Evolutionary conservation across 2,888 invertebrate species (phyloP).

Genomic region (Leptinotarsa haldemani): DNA sequence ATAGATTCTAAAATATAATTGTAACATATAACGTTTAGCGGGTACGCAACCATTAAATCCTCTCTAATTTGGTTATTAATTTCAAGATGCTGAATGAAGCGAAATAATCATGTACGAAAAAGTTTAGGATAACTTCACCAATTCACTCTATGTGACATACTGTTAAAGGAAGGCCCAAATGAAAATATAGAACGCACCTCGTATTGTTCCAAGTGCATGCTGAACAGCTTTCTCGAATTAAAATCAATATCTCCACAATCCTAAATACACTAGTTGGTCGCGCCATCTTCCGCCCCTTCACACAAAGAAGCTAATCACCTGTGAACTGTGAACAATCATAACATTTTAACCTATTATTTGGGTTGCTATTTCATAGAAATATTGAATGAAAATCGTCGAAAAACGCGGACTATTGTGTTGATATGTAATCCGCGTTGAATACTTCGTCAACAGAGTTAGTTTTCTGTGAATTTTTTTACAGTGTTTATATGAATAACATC

Average conservation of each 20-base stretch:
- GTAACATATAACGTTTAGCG: too few species aligned
- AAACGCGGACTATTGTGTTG: conserved; percentile 20
- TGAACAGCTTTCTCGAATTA: neutral
- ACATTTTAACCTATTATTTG: conserved; percentile 34
- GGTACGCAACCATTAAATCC: too few species aligned
- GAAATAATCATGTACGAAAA: too few species aligned
- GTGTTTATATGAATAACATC: neutral
- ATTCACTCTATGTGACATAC: too few species aligned
- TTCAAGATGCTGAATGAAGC: too few species aligned
- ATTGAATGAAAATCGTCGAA: conserved; percentile 40
- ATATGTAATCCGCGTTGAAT: neutral
- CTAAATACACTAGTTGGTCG: conserved; percentile 17
- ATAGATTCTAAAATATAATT: too few species aligned
- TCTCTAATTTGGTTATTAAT: too few species aligned
- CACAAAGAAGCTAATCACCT: conserved; percentile 34
- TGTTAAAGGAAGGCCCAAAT: too few species aligned
- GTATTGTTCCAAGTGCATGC: neutral
- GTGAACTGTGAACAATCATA: conserved; percentile 33
- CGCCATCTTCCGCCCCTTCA: conserved; percentile 32
- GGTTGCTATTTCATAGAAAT: conserved; percentile 30
- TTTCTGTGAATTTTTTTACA: neutral
- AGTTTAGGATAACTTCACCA: too few species aligned
- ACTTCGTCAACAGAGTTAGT: neutral
- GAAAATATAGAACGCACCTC: neutral
- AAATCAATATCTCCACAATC: conserved; percentile 36